Percentiles rank a stretch among this genome's conserved stretches.
Conservation (phyloP, 2,888 invertebrate species). For the Junonia oenone region DNA sequence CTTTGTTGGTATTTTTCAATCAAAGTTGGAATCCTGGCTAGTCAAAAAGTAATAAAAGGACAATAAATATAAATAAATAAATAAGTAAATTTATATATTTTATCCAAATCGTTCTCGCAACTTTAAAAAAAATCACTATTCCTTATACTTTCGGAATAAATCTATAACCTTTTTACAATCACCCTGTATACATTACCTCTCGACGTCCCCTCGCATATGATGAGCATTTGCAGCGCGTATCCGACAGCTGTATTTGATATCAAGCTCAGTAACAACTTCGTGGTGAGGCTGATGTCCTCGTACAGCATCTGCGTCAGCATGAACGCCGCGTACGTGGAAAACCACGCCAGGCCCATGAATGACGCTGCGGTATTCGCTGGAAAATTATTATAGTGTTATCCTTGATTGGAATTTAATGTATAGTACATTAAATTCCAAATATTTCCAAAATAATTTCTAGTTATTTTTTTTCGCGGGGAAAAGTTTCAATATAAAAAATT, state of each 20-base stretch:
- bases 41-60: too few relatives aligned
- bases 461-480: too few relatives aligned
- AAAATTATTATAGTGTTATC: conserved; percentile 35
- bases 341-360: conserved; percentile 88
- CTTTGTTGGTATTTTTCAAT: too few relatives aligned
- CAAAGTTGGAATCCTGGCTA: too few relatives aligned
- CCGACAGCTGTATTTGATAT: conserved; percentile 90
- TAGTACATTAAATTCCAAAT: too few relatives aligned
- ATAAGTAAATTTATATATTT: too few relatives aligned
- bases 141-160: background rate
- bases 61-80: too few relatives aligned
- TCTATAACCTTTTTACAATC: background rate
- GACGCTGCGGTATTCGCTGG: conserved; percentile 90
- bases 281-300: conserved; percentile 74
- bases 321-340: conserved; percentile 87
- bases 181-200: conserved; percentile 65
- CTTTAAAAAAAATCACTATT: too few relatives aligned
- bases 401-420: background rate
- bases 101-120: too few relatives aligned
- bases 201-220: conserved; percentile 87
- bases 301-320: conserved; percentile 85
- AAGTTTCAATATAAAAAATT: too few relatives aligned
- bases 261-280: conserved; percentile 83
- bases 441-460: too few relatives aligned
- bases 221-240: conserved; percentile 86